phyloP scores from a whole-genome alignment of 2,888 invertebrate genomes.

The Copidosoma aretas region DNA sequence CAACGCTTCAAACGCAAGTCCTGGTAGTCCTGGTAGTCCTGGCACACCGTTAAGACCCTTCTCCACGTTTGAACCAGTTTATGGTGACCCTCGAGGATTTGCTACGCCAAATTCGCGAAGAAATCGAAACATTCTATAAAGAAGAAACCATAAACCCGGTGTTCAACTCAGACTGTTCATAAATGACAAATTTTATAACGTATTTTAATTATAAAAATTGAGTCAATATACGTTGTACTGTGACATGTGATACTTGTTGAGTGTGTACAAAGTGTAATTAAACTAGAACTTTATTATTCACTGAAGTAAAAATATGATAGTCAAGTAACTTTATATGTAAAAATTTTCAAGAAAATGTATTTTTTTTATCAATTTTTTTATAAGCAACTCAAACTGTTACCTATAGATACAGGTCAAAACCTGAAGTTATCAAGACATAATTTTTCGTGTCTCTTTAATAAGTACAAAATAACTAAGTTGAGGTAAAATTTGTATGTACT shows the following conservation, averaged over 20 bases:
- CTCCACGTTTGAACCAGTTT: constrained; percentile 58
- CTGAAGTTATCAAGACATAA: neutral
- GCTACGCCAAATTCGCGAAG: constrained; percentile 51
- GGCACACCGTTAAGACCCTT: constrained; percentile 53
- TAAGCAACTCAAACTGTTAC: constrained; percentile 2
- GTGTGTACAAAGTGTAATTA: constrained; percentile 41
- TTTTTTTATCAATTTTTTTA: constrained; percentile 1
- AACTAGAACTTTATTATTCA: constrained; percentile 13
- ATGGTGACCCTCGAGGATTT: constrained; percentile 51
- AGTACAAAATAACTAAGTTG: constrained; percentile 4
- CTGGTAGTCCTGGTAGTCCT: constrained; percentile 51
- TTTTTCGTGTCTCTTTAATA: neutral
- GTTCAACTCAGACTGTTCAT: neutral
- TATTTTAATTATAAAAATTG: too few species aligned
- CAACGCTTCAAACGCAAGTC: constrained; percentile 45
- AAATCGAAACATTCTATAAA: constrained; percentile 43
- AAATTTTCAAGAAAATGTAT: neutral
- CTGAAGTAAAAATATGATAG: constrained; percentile 12
- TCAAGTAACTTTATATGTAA: constrained; percentile 11
- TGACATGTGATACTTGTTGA: constrained; percentile 34
- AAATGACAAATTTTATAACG: constrained; percentile 5
- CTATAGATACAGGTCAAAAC: constrained; percentile 1
- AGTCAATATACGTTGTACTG: constrained; percentile 26
- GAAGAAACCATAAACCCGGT: neutral
- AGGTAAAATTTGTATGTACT: too few species aligned